Percentiles rank a stretch among this genome's conserved stretches.
Conservation (phyloP, 2,113 vertebrate genomes). For the Lepus timidus region DNA sequence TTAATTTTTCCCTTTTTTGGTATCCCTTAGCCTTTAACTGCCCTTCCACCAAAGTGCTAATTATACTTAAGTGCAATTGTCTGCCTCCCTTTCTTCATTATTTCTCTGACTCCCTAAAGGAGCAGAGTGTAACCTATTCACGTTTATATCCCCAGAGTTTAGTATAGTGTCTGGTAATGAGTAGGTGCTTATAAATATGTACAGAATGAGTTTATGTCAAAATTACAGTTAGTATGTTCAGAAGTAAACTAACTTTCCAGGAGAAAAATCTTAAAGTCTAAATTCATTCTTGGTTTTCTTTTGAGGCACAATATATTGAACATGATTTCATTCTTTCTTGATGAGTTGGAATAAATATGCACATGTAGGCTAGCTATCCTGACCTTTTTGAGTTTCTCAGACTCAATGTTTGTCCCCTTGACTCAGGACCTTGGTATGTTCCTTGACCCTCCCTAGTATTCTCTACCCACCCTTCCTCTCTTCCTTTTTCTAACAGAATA, state of each 20-base stretch:
- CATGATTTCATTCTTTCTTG: not conserved
- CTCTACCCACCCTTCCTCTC: not conserved
- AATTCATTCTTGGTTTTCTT: not conserved
- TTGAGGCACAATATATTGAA: not conserved
- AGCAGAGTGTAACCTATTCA: not conserved
- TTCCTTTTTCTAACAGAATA: not conserved
- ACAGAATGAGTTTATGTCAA: not conserved
- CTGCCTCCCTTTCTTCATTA: not conserved
- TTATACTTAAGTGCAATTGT: not conserved
- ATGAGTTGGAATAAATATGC: not conserved
- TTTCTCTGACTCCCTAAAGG: not conserved
- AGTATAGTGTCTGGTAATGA: not conserved
- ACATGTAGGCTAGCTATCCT: fast-evolving
- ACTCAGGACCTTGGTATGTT: fast-evolving
- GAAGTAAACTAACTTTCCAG: not conserved
- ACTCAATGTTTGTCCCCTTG: not conserved
- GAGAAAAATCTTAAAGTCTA: not conserved
- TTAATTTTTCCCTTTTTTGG: not conserved
- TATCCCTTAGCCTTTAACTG: not conserved
- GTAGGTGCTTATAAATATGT: not conserved
- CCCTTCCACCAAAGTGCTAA: not conserved
- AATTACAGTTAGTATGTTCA: slow-evolving; percentile 12
- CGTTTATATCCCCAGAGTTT: not conserved
- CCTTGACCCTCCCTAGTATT: too few relatives aligned
- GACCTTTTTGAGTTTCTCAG: not conserved